Base-by-base conservation (phyloP, 2,888 invertebrate species). In the Clanis bilineata region DNA sequence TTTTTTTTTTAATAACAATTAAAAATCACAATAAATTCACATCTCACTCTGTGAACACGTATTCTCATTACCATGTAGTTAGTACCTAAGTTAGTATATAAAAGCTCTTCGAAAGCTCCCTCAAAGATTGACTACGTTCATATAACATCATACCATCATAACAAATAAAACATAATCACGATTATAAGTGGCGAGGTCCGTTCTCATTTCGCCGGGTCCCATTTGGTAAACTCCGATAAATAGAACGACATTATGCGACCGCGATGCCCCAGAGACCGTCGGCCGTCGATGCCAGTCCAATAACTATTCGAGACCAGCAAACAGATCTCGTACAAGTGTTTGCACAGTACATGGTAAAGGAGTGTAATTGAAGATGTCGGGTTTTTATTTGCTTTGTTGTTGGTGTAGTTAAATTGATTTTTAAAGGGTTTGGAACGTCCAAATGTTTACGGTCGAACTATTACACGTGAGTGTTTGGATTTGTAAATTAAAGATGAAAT, bases 371-470 rank as follows among this genome's bases (percentile, higher is more conserved):
- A 82, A 82, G 82, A 79, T 71, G 71, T 67, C 62, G 67, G 66
- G 65, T 70, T 74, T 72, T 74, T 77, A 76, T 80, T 80, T 82
- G 77, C 66, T 72, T 72, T 69, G 68, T 59, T 79, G 76, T 81
- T 80, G 74, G 77, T 64, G 63, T 64, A 82, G 74, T 75, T 73
- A 81, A 78, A 82, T 84, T 76, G 80, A 72, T 77, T 82, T 83
- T 77, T 75, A 79, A 81, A 80, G 75, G 73, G 73, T 69, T 72
- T 73, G 63, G 59, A 65, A 66, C 68, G 64, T 71, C 65, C 69
- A 64, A 71, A 71, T 65, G 64, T 62, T 59, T 54, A 22, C 41
- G 62, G 38, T 47, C 54, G 61, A 63, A 47, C 25, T 57, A 22
- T 47, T 51, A 28, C 28, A 18, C 32, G 15, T 12, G 28, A 32